phyloP scores from a whole-genome alignment of 2,888 invertebrate genomes.

The Athrips mouffetella region DNA sequence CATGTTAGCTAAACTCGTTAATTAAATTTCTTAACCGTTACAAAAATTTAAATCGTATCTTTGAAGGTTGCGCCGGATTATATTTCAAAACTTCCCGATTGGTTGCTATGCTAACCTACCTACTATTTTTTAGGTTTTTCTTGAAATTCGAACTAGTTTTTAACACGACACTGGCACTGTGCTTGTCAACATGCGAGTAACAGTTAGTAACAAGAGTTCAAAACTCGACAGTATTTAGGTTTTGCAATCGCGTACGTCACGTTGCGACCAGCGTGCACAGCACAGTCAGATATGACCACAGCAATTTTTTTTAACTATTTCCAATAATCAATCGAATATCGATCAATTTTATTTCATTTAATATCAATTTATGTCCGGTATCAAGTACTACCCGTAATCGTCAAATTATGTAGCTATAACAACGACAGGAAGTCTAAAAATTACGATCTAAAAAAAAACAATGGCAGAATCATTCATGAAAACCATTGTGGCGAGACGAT shows the following conservation, averaged over 20 bases:
- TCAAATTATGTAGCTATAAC: slow-evolving; percentile 32
- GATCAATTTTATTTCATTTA: too few relatives aligned
- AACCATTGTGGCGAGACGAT: slow-evolving; percentile 53
- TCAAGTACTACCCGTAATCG: slow-evolving; percentile 28
- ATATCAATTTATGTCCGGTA: slow-evolving; percentile 34
- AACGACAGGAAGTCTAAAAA: slow-evolving; percentile 62
- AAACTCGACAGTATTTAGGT: slow-evolving; percentile 37
- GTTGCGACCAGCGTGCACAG: slow-evolving; percentile 44
- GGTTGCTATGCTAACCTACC: neutral
- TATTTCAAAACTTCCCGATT: slow-evolving; percentile 45
- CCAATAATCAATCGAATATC: slow-evolving; percentile 23
- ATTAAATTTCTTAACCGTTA: slow-evolving; percentile 61
- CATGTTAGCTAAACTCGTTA: slow-evolving; percentile 59
- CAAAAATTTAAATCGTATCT: slow-evolving; percentile 38
- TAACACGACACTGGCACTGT: neutral
- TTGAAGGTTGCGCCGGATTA: slow-evolving; percentile 55
- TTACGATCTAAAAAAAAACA: slow-evolving; percentile 62
- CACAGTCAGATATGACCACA: slow-evolving; percentile 26
- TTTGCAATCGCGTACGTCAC: slow-evolving; percentile 48
- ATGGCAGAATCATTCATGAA: slow-evolving; percentile 59
- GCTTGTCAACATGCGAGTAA: neutral
- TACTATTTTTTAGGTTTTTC: neutral
- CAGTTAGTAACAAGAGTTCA: slow-evolving; percentile 28
- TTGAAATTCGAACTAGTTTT: neutral
- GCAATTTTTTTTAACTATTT: slow-evolving; percentile 28